These are phyloP conservation scores for Mechanitis mazaeus DNA, from an alignment of 2,888 invertebrate genomes.

Conservation along the genomic window DNA sequence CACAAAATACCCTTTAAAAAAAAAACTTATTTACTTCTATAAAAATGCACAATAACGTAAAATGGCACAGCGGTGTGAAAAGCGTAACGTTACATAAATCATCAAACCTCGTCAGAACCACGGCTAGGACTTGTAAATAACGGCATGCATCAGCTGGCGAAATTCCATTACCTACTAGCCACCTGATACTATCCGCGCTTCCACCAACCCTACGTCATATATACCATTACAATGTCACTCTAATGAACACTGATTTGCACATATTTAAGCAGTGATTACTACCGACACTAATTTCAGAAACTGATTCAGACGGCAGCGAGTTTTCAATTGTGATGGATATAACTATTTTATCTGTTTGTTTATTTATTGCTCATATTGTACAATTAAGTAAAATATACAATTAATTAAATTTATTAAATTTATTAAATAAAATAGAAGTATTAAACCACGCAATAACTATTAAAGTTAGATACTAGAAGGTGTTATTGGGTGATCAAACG, in stretches of 20 bases:
- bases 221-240: slow-evolving; percentile 26
- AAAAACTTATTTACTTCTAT: not conserved
- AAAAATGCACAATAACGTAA: slow-evolving; percentile 32
- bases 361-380: no score
- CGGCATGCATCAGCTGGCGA: slow-evolving; percentile 47
- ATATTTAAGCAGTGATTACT: slow-evolving; percentile 11
- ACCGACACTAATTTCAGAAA: slow-evolving; percentile 5
- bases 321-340: not conserved
- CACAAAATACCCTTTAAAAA: not conserved
- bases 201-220: slow-evolving; percentile 20
- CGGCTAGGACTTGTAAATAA: slow-evolving; percentile 51
- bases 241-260: slow-evolving; percentile 17
- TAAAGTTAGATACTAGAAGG: no score
- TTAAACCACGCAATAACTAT: no score
- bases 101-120: slow-evolving; percentile 62
- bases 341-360: not conserved
- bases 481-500: not conserved
- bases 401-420: no score
- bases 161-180: slow-evolving; percentile 34
- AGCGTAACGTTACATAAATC: slow-evolving; percentile 69
- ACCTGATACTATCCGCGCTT: slow-evolving; percentile 22
- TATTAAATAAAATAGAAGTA: no score
- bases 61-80: slow-evolving; percentile 50
- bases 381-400: no score
- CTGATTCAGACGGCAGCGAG: slow-evolving; percentile 5